A percentile compares a stretch with the other conserved stretches of the same genome.
Conservation (phyloP, 2,888 invertebrate species). For the Polia nebulosa region DNA sequence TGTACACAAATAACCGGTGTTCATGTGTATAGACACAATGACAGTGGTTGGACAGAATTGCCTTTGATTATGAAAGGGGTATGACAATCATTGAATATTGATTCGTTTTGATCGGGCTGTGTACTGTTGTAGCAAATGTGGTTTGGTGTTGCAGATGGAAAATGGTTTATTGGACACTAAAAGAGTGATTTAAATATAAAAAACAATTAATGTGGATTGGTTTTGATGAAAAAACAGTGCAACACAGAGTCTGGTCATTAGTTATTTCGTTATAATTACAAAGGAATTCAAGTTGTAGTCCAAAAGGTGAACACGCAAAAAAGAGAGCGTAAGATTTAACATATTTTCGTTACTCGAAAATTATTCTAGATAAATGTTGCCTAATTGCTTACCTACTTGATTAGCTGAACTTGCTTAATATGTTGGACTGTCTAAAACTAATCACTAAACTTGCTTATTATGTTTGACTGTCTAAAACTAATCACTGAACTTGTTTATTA, state of each 20-base stretch:
- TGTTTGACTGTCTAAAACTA: too few species aligned
- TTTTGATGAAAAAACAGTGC: neutral
- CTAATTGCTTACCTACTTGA: too few species aligned
- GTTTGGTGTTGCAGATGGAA: neutral
- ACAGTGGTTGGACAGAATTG: constrained; percentile 64
- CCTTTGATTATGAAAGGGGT: constrained; percentile 71
- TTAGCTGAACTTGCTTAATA: too few species aligned
- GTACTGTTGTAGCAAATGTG: constrained; percentile 49
- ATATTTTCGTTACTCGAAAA: too few species aligned
- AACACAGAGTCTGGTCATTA: neutral
- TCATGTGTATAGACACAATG: constrained; percentile 54
- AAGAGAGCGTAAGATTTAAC: too few species aligned
- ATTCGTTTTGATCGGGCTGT: constrained; percentile 55
- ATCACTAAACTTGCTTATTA: too few species aligned
- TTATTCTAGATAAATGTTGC: too few species aligned
- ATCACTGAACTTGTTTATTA: too few species aligned
- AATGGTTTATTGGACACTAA: neutral
- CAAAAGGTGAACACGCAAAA: too few species aligned
- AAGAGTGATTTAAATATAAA: neutral
- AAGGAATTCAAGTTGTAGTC: neutral
- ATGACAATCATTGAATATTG: constrained; percentile 73
- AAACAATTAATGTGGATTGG: neutral
- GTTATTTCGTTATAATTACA: neutral
- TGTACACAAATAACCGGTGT: constrained; percentile 25
- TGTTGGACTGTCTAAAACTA: too few species aligned